Base-by-base conservation (phyloP, 2,888 invertebrate genomes). In the Agrotis puta region DNA sequence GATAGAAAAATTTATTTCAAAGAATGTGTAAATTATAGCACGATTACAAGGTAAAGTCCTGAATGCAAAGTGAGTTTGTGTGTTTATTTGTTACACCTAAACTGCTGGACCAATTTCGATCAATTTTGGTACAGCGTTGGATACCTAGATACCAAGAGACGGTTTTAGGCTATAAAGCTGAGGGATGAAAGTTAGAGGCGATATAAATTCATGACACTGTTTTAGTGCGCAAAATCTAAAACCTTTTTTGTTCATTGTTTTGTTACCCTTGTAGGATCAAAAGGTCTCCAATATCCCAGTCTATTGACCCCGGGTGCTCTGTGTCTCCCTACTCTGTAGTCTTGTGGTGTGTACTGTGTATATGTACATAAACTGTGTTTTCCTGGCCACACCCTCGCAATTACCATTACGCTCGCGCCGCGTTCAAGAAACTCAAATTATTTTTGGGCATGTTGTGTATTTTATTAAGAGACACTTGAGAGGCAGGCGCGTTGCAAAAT, bases 371-470 rank as follows among this genome's bases (percentile, higher is more conserved):
- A 89, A 88, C 88, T 88, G 88, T 89, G 88, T 91, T 90, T 91
- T 88, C 90, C 89, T 89, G 89, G 89, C 90, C 93, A 92, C 93
- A 88, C 94, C 93, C 92, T 82, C 81, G 84, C 93, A 93, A 94
- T 94, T 94, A 94, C 91, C 91, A 93, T 93, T 92, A 94, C 92
- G 90, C 89, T 88, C 88, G 88, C 91, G 88, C 86, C 90, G 89
- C 88, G 88, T 89, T 89, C 89, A 93, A 91, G 91, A 90, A 93
- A 91, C 91, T 92, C 90, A 89, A 93, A 94, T 94, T 92, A 93
- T 91, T 88, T 87, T 89, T 87, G 77, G 70, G 87, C 16, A 33
- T 48, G 73, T 61, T 43, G 7, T 71, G 73, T 85, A 89, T 64
- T 72, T 47, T 11, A 11, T 50, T 51, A 77, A 54, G 82, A 70